Base-by-base conservation (phyloP, 1,140 invertebrate species). In the Delia radicum region DNA sequence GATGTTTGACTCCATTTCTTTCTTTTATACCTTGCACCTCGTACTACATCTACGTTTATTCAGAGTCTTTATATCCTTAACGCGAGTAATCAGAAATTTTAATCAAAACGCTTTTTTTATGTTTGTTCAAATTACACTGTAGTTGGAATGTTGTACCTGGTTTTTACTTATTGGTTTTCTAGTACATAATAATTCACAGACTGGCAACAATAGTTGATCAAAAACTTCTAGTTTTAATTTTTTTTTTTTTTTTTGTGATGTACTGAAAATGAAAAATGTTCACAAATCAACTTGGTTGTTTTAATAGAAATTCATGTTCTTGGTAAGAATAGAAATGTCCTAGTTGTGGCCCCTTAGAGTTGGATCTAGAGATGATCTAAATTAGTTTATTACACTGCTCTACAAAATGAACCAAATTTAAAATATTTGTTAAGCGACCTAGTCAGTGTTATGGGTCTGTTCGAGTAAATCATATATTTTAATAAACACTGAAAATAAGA, bases 11-110 rank as follows among this genome's bases (percentile, higher is more conserved):
- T 42, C 12, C 37, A 10, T 42, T 42, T 42, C 37, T 42, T 10
- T 42, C 0, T 42, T 42, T 42, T 42, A 15, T 42, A 10, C 24
- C n/a, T 61, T 61, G 5, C 24, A 18, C n/a, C 24, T 12, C 18
- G n/a, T 61, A 10, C 24, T 61, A 24, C 12, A n/a, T 65, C 29
- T 65, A n/a, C n/a, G 4, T 28, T 65, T 15, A 10, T 28, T 65
- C 26, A n/a, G n/a, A n/a, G 10, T 65, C 13, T 27, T 27, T 65
- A 0, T 61, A 26, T 7, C 12, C 29, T 33, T 24, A 33, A 21
- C 65, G 65, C 65, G 29, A 69, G 29, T 69, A 69, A 69, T 69
- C 65, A 69, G 65, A 69, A 69, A 69, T 69, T 69, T 69, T 69
- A 69, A 69, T 69, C 65, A 69, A 69, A 69, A 33, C 65, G 29